These are phyloP conservation scores for Papilio elwesi DNA, from an alignment of 2,888 invertebrate species.

Conservation along the genomic window DNA sequence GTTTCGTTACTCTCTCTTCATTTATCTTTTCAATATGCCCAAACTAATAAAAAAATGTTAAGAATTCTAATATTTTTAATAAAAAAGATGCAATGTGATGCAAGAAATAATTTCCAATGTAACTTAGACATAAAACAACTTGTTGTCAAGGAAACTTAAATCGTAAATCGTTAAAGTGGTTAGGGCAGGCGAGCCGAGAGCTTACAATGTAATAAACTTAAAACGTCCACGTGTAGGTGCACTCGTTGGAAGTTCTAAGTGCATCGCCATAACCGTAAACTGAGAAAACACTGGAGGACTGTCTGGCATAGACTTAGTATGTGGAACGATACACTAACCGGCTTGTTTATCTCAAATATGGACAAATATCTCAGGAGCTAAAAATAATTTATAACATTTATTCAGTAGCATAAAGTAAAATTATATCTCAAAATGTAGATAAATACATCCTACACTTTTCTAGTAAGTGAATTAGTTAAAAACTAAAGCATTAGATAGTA, in stretches of 20 bases:
- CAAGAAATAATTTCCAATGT: conserved; percentile 14
- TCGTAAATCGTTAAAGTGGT: conserved; percentile 33
- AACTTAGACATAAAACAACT: conserved; percentile 6
- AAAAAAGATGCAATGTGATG: not conserved
- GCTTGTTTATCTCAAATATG: not conserved
- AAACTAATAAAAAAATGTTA: no score
- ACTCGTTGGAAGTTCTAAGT: conserved; percentile 31
- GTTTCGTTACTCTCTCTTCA: no score
- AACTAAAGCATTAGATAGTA: no score
- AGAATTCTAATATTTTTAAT: no score
- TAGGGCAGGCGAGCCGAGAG: conserved; percentile 26
- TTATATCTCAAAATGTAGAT: no score
- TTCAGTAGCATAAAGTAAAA: no score
- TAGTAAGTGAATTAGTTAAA: no score
- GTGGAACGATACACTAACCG: not conserved
- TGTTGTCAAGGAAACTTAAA: conserved; percentile 16
- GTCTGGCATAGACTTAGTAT: conserved; percentile 5
- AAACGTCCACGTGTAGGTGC: conserved; percentile 33
- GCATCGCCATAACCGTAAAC: conserved; percentile 37
- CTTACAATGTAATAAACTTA: conserved; percentile 38
- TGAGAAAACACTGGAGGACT: conserved; percentile 16
- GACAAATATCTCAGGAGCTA: not conserved
- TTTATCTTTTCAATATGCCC: no score
- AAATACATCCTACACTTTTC: no score
- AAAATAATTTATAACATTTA: no score